These are phyloP conservation scores for Mormyrops boulengeri DNA, from an alignment of 2,797 vertebrate species.

Conservation along the genomic window DNA sequence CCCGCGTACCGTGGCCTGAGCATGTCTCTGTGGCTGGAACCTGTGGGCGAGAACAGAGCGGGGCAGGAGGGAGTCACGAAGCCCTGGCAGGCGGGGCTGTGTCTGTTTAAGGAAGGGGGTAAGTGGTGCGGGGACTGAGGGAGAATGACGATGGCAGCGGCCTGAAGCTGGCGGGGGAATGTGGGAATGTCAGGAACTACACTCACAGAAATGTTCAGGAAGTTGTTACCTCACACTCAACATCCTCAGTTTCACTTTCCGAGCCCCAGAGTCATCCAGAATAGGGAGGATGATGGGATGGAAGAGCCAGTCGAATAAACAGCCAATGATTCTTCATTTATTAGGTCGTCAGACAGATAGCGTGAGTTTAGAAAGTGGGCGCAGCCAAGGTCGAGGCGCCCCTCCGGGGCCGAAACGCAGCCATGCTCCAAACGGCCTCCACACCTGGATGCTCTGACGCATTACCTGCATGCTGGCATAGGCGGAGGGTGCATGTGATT, in stretches of 20 bases:
- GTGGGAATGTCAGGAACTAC: background rate
- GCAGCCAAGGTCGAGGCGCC: background rate
- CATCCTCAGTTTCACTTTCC: background rate
- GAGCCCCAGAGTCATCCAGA: background rate
- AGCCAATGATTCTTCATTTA: background rate
- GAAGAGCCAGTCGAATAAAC: background rate
- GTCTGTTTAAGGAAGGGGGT: background rate
- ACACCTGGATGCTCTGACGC: slow-evolving; percentile 15
- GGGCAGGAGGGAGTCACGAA: background rate
- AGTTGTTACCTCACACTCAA: background rate
- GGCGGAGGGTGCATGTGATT: background rate
- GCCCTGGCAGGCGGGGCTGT: background rate
- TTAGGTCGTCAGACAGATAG: background rate
- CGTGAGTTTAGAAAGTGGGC: background rate
- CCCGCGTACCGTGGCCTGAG: background rate
- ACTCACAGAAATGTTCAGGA: background rate
- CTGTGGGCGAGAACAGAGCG: background rate
- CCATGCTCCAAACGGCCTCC: slow-evolving; percentile 36
- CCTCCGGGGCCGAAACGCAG: slow-evolving; percentile 31
- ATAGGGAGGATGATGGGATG: background rate
- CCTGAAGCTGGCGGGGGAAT: background rate
- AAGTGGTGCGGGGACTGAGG: background rate
- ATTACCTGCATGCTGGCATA: slow-evolving; percentile 3
- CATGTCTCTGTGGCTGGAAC: background rate
- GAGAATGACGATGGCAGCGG: background rate